Evolutionary conservation across 2,888 invertebrate genomes (phyloP).

Genomic region (Lepeophtheirus nordmannii): DNA sequence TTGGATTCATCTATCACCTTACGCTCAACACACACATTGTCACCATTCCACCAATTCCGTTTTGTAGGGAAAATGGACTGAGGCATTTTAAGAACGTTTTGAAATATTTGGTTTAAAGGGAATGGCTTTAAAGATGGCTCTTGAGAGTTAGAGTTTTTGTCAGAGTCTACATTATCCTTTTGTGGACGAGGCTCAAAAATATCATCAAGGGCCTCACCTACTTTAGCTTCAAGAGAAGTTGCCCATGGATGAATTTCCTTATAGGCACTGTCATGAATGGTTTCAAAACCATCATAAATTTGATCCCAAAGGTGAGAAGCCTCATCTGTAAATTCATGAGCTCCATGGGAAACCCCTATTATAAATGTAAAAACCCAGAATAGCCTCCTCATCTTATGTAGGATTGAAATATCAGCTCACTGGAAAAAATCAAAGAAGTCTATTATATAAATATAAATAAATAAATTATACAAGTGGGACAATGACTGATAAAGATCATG

Average conservation of each 20-base stretch:
- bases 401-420: not conserved
- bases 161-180: not conserved
- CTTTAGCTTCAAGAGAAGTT: not conserved
- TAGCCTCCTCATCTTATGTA: not conserved
- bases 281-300: not conserved
- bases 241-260: not conserved
- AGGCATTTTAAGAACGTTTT: not conserved
- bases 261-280: not conserved
- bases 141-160: not conserved
- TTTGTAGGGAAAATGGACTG: not conserved
- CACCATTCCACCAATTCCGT: conserved; percentile 31
- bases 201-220: not conserved
- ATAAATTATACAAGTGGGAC: no score
- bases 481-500: no score
- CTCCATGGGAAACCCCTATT: not conserved
- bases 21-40: conserved; percentile 48
- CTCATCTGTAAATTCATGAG: not conserved
- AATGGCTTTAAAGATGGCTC: not conserved
- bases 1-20: conserved; percentile 37
- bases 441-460: no score
- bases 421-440: no score
- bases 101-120: not conserved
- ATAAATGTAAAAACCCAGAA: not conserved
- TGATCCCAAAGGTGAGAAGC: not conserved
- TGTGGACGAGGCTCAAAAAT: not conserved